Evolutionary conservation across 30 jellyfish, hydroid and myxozoan genomes (phyloP), one percentile per base, ranked within the genome.

Genomic region (Hydra vulgaris): DNA sequence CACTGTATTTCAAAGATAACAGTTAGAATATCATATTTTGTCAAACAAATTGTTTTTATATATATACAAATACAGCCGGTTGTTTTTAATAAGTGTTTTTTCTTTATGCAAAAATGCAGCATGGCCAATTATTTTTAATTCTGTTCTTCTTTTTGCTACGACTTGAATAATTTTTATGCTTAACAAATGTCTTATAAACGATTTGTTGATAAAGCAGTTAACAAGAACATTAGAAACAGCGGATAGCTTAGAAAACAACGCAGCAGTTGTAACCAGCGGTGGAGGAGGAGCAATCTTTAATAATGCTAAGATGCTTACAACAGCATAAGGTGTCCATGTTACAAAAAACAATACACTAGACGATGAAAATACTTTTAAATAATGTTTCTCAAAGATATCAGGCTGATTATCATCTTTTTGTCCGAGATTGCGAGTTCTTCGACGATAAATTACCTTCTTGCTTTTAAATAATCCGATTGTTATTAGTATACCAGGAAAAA

Each of bases 171-270:
- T 5, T 40, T 12, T 5, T 40, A 40, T 5, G 5, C 12, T 40
- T 3, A 40, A 12, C 61, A 40, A 40, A 12, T 40, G 61, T 5
- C 12, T 40, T 40, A 3, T 40, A 40, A 40, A 40, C 5, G 61
- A 40, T 40, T 40, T 40, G 12, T 40, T 40, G 12, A 40, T 40
- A 40, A 40, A 40, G 79, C 27, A 71, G 7, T 71, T 71, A 15
- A 71, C 26, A 27, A 71, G 27, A 17, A 53, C 56, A 71, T 71
- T 71, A 27, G 53, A 71, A 23, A 71, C 20, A 53, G 79, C 26
- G 79, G 79, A 71, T 27, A 71, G 79, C 79, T 71, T 71, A 0
- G 79, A 25, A 20, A 71, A 71, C 27, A 71, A 15, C 23, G 79
- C 79, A 53, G 56, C 53, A 12, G 20, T 71, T 7, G 26, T 12